Base-by-base conservation (phyloP, 2,888 invertebrate genomes). In the Acanthosepion pharaonis region DNA sequence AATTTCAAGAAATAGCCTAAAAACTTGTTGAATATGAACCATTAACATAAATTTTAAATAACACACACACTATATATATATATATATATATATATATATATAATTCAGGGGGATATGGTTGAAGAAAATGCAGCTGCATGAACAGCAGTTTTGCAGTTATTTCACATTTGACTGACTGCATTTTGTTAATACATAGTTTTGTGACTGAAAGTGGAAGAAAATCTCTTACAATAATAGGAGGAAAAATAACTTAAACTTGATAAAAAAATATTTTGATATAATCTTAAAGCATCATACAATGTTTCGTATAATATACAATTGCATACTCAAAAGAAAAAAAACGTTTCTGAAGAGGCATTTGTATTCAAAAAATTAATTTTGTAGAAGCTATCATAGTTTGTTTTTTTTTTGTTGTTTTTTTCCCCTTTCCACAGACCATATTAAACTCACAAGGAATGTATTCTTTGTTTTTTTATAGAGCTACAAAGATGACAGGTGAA, bases 221-320 rank as follows among this genome's bases (percentile, higher is more conserved):
- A 78, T n/a, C 9, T 78, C 78, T 78, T n/a, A 78, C n/a, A 33
- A 78, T 78, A 11, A 11, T 11, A n/a, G n/a, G 33, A 15, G 78
- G 11, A 78, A 78, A 78, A 78, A 78, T 78, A n/a, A n/a, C 78
- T n/a, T 78, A 59, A 78, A 78, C 78, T n/a, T n/a, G 78, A 78
- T 78, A 78, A 78, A 78, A 59, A 78, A 78, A 78, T 78, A 78
- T 78, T 78, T 78, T 33, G 15, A 78, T 78, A 78, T 78, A 78
- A 78, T 78, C 78, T 78, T 78, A 78, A 78, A 78, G 78, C 78
- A 78, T 78, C 78, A 78, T 78, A 78, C 78, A 78, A 78, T n/a
- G n/a, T n/a, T 78, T 78, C 18, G 78, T 78, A 78, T 78, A 78
- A 78, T 78, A 78, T 78, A 78, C n/a, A 33, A 78, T 78, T 78